phyloP scores from a whole-genome alignment of 2,797 vertebrate genomes.

The Chrysocyon brachyurus region DNA sequence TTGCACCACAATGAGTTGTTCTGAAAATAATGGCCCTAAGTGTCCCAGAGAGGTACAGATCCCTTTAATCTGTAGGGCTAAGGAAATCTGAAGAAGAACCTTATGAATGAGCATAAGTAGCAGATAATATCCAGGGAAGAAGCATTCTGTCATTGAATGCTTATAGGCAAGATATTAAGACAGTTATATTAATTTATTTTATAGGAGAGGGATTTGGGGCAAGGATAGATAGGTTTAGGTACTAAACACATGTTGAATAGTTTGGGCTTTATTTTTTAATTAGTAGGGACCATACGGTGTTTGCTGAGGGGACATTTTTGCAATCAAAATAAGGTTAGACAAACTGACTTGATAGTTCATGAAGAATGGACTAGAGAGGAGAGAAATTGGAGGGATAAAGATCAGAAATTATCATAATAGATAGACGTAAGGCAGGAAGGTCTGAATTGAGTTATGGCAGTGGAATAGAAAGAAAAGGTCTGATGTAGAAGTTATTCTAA shows the following conservation, averaged over 20 bases:
- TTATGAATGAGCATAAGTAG: background rate
- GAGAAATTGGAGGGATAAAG: background rate
- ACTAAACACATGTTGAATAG: background rate
- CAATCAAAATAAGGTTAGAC: background rate
- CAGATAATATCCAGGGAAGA: background rate
- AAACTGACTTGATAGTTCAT: background rate
- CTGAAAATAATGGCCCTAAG: background rate
- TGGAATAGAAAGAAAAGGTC: background rate
- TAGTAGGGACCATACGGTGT: background rate
- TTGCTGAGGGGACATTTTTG: background rate
- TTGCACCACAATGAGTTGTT: background rate
- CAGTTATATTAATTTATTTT: background rate
- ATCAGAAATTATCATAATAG: background rate
- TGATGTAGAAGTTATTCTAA: background rate
- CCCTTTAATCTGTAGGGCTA: background rate
- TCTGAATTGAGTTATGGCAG: background rate
- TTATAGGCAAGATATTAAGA: background rate
- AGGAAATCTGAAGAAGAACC: background rate
- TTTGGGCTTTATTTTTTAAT: constrained; percentile 26
- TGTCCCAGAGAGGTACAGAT: background rate
- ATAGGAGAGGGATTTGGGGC: background rate
- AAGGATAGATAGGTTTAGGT: background rate
- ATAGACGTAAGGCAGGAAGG: background rate
- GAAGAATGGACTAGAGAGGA: background rate
- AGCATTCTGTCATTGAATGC: background rate